Evolutionary conservation across 1,140 invertebrate genomes (phyloP), one percentile per base, ranked within the genome.

Genomic region (Orius insidiosus): DNA sequence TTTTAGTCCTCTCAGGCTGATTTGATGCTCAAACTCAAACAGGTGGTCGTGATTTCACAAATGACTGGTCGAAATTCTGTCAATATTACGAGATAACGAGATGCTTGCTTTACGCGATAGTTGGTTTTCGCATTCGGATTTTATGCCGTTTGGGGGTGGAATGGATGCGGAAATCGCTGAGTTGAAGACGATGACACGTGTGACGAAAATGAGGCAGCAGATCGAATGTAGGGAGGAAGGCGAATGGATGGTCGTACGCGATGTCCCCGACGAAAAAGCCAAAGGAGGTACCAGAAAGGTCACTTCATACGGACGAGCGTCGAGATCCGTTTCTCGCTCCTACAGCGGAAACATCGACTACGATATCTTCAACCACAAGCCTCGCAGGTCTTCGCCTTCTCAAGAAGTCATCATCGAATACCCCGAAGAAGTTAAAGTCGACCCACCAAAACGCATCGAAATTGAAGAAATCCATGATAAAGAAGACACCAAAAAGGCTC

Each of bases 171-270:
- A 50, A 37, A 46, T 50, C 15, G 49, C 36, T 9, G 49, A 50
- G 31, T 39, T 50, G 50, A 61, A 35, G 58, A 60, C 56, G 48
- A 46, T 40, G 58, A 61, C 15, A 51, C 60, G 45, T 54, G 45
- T 50, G 24, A 50, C 43, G n/a, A 30, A 40, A 30, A n/a, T 47
- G 19, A 40, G 49, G 37, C 38, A 41, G 15, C 36, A 47, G 32
- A 50, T 50, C 11, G 49, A 50, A 32, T 46, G 44, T 37, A 16
- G 49, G 6, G 36, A 50, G 30, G 43, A 46, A 35, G 49, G 49
- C 10, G 44, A 44, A 3, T 50, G 49, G 49, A 46, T 46, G 44
- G 16, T 47, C 13, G 43, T 46, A 18, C 15, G 36, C 15, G 49
- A 46, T 40, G 16, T 42, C 16, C 37, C 49, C 1, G 37, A 44